A percentile compares a stretch with the other conserved stretches of the same genome.
phyloP scores from a whole-genome alignment of 2,797 vertebrate genomes.

The Bryconaethiops microstoma region DNA sequence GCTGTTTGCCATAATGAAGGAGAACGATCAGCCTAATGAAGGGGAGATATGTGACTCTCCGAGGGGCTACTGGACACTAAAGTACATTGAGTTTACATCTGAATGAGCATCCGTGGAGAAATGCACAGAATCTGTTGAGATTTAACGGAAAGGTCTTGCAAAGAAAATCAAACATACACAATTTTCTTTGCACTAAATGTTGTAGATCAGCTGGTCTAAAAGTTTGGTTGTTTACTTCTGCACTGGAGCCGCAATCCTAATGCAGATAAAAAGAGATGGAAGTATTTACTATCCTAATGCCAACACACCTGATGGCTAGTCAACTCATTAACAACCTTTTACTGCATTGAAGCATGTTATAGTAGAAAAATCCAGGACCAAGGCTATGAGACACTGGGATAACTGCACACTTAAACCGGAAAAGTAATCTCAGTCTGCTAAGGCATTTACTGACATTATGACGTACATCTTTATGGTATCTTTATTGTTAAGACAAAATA shows the following conservation, averaged over 20 bases:
- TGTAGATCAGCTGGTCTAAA: not conserved
- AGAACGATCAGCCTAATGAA: slow-evolving; percentile 70
- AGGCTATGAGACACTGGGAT: no score
- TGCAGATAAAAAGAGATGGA: no score
- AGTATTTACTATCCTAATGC: no score
- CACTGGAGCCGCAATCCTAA: no score
- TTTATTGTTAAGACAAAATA: no score
- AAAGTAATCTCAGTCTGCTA: no score
- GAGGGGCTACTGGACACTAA: not conserved
- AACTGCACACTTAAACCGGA: not conserved
- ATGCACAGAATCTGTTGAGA: not conserved
- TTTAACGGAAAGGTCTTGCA: not conserved
- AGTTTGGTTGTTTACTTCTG: not conserved
- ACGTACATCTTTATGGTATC: no score
- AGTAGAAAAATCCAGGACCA: no score
- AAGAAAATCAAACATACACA: not conserved
- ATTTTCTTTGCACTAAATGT: not conserved
- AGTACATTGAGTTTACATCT: not conserved
- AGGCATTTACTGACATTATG: no score
- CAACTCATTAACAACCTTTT: no score
- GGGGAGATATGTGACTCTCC: slow-evolving; percentile 53
- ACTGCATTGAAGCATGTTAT: not conserved
- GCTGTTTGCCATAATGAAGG: slow-evolving; percentile 84
- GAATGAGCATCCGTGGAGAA: not conserved
- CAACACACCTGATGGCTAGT: no score